A percentile compares a stretch with the other conserved stretches of the same genome.
Evolutionary conservation across 2,888 invertebrate genomes (phyloP).

Genomic region (Sicus ferrugineus): DNA sequence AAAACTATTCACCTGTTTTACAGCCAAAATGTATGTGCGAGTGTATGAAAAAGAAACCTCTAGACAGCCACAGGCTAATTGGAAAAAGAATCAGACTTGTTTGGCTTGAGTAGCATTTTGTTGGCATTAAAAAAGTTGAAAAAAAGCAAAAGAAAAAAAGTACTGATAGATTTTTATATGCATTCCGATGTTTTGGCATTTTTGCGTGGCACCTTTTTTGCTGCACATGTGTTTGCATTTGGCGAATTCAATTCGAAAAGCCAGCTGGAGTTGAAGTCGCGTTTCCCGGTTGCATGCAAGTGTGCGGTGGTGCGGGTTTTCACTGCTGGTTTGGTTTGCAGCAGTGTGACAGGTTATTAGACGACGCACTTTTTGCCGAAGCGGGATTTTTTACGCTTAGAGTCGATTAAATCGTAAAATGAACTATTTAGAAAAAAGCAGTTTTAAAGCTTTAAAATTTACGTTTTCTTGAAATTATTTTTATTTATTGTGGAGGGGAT

Average conservation of each 20-base stretch:
- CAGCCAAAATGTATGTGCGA: neutral
- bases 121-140: slow-evolving; percentile 24
- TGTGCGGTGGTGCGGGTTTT: slow-evolving; percentile 14
- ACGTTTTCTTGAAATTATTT: too few relatives aligned
- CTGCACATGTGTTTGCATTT: slow-evolving; percentile 36
- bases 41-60: neutral
- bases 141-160: neutral
- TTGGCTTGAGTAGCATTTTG: slow-evolving; percentile 21
- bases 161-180: neutral
- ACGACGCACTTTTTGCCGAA: slow-evolving; percentile 47
- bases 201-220: slow-evolving; percentile 43
- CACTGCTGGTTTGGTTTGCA: slow-evolving; percentile 38
- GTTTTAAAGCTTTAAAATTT: too few relatives aligned
- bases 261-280: slow-evolving; percentile 23
- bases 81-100: neutral
- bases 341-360: slow-evolving; percentile 62
- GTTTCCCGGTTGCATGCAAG: slow-evolving; percentile 1
- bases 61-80: neutral
- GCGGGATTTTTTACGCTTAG: too few relatives aligned
- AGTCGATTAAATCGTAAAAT: too few relatives aligned
- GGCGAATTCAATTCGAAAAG: slow-evolving; percentile 48
- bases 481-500: too few relatives aligned
- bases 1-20: slow-evolving; percentile 27
- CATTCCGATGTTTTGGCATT: slow-evolving; percentile 43
- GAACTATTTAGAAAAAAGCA: too few relatives aligned